phyloP scores from a whole-genome alignment of 2,113 vertebrate genomes.

The Labeo rohita region DNA sequence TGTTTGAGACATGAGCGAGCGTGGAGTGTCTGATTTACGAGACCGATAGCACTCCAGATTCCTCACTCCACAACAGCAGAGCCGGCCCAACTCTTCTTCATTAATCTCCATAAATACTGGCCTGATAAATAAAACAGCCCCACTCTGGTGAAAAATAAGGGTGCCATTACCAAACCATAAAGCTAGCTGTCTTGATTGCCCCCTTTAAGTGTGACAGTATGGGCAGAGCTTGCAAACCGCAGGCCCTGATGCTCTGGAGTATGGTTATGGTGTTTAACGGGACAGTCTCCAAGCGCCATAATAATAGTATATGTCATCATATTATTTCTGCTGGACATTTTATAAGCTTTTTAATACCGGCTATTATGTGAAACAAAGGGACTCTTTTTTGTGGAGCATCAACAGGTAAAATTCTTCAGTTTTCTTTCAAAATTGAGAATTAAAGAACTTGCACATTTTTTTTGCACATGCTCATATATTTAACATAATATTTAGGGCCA shows the following conservation, averaged over 20 bases:
- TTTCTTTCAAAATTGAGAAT: no score
- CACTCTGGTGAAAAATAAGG: constrained; percentile 52
- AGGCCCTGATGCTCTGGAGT: constrained; percentile 6
- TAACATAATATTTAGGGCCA: no score
- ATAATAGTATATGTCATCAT: neutral
- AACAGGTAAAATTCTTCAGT: no score
- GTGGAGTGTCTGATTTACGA: constrained; percentile 49
- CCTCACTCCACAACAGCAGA: constrained; percentile 35
- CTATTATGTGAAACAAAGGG: no score
- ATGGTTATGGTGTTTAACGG: constrained; percentile 13
- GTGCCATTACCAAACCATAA: constrained; percentile 54
- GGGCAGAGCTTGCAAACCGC: neutral
- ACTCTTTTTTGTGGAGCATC: no score
- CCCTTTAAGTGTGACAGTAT: constrained; percentile 25
- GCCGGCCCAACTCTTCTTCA: constrained; percentile 32
- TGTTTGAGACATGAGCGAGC: constrained; percentile 43
- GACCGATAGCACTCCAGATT: constrained; percentile 50
- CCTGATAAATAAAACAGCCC: constrained; percentile 55
- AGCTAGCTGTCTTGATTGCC: constrained; percentile 45
- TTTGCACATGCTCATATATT: no score
- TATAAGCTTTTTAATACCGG: no score
- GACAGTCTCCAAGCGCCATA: neutral
- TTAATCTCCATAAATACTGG: constrained; percentile 53
- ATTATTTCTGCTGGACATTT: neutral
- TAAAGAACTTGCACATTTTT: no score